Evolutionary conservation across 2,797 vertebrate genomes (phyloP).

Genomic region (Propithecus perrieri): DNA sequence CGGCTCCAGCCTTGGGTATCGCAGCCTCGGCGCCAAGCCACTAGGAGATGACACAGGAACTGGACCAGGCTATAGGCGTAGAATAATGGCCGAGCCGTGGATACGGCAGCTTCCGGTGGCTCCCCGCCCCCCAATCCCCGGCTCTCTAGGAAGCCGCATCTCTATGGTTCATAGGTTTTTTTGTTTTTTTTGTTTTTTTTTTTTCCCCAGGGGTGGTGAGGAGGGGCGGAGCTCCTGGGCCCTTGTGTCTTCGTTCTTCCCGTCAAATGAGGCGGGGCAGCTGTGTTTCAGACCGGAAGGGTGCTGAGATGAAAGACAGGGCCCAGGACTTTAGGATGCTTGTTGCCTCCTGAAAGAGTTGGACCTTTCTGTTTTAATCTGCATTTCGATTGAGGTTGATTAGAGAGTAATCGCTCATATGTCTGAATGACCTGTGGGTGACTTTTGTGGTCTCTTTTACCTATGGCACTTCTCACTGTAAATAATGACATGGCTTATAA

Average conservation of each 20-base stretch:
- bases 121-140: not conserved
- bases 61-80: fast-evolving
- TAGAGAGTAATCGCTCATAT: not conserved
- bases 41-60: not conserved
- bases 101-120: slow-evolving; percentile 24
- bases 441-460: not conserved
- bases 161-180: not conserved
- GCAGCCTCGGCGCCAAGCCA: not conserved
- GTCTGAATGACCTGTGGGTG: not conserved
- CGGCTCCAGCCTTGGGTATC: not conserved
- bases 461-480: not conserved
- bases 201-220: fast-evolving
- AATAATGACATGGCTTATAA: not conserved
- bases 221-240: fast-evolving
- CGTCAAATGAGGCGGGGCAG: fast-evolving
- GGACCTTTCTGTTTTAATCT: not conserved
- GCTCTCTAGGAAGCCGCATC: slow-evolving; percentile 35
- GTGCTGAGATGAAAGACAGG: not conserved
- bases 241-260: not conserved
- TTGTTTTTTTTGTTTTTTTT: too few species aligned
- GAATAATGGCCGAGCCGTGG: not conserved
- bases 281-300: not conserved
- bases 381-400: not conserved
- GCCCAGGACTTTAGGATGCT: not conserved
- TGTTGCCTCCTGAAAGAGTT: not conserved